Conservation (phyloP, 2,113 vertebrate genomes). For the Pygoscelis antarcticus region DNA sequence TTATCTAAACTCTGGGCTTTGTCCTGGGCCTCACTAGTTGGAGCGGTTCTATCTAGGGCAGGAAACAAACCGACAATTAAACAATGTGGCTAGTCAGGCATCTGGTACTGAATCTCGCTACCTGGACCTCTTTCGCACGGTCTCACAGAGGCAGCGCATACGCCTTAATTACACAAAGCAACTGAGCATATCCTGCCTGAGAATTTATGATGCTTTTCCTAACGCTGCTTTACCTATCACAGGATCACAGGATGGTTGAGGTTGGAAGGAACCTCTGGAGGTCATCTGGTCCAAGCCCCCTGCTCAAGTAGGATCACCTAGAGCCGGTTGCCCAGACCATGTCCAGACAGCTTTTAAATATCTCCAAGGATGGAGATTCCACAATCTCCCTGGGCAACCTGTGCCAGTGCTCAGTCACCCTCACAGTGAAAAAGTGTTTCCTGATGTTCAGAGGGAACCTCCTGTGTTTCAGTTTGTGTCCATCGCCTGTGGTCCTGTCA, state of each 20-base stretch:
- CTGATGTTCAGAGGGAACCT: background rate
- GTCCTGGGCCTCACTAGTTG: background rate
- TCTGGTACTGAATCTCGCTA: background rate
- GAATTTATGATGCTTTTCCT: background rate
- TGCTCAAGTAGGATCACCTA: background rate
- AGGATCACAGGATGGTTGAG: background rate
- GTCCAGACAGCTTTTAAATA: background rate
- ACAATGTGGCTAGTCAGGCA: no score
- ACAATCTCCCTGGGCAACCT: background rate
- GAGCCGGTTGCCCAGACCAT: background rate
- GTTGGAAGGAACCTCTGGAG: background rate
- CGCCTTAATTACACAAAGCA: background rate
- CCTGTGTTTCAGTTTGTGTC: background rate
- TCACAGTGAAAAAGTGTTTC: background rate
- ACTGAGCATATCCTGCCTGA: background rate
- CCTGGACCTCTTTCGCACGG: background rate
- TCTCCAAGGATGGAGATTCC: background rate
- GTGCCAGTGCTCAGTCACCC: background rate
- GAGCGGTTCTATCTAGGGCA: background rate
- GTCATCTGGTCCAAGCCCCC: background rate
- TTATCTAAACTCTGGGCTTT: background rate
- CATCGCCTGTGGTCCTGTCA: background rate
- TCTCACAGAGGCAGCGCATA: background rate
- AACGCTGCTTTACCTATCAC: background rate
- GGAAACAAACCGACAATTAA: background rate